These are phyloP conservation scores for Ischnus inquisitorius DNA, from an alignment of 2,888 invertebrate species.

Conservation along the genomic window DNA sequence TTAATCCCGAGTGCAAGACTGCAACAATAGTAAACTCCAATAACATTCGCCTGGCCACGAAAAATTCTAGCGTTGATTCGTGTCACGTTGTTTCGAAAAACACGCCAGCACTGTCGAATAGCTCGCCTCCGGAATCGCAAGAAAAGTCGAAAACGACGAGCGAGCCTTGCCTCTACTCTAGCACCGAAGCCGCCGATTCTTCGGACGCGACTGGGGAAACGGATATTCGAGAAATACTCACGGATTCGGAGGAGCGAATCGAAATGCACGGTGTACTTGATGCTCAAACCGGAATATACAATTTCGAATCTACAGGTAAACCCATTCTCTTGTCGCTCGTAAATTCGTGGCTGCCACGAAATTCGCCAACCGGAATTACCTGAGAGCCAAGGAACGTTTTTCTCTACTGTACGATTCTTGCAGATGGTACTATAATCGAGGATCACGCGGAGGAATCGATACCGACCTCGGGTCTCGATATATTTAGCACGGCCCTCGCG, in stretches of 20 bases:
- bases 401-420: conserved; percentile 8
- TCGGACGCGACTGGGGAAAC: conserved; percentile 56
- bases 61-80: conserved; percentile 35
- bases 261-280: conserved; percentile 73
- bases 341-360: not conserved
- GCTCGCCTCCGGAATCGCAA: conserved; percentile 36
- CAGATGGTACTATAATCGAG: conserved; percentile 73
- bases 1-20: conserved; percentile 76
- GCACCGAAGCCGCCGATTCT: conserved; percentile 64
- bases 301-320: conserved; percentile 74
- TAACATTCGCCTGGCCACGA: conserved; percentile 20
- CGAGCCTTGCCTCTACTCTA: conserved; percentile 60
- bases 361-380: no score
- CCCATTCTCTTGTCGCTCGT: not conserved
- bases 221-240: conserved; percentile 70
- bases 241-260: conserved; percentile 67
- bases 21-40: conserved; percentile 53
- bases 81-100: conserved; percentile 23
- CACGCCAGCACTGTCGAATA: conserved; percentile 4
- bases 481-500: conserved; percentile 87
- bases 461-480: conserved; percentile 85
- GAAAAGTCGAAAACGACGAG: conserved; percentile 22
- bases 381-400: not conserved
- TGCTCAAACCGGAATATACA: conserved; percentile 75
- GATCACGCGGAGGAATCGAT: conserved; percentile 73